Percentiles rank a stretch among this genome's conserved stretches.
Evolutionary conservation across 2,113 vertebrate species (phyloP).

Genomic region (Cyanocitta stelleri): DNA sequence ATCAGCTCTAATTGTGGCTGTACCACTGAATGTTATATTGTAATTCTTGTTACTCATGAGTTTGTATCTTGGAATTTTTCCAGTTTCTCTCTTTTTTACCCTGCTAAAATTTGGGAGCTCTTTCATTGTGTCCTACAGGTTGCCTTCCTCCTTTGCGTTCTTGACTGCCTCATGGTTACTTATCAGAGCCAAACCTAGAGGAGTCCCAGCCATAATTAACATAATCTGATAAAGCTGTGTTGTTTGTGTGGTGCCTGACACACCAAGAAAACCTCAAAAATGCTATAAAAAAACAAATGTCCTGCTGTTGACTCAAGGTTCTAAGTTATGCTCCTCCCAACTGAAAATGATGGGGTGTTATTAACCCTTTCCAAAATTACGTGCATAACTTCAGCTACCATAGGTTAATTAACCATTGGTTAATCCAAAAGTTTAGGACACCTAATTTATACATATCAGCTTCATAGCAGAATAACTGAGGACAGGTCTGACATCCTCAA

Average conservation of each 20-base stretch:
- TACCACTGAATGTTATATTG: background rate
- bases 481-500: background rate
- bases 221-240: background rate
- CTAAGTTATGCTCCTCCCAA: background rate
- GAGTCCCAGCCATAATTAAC: accelerated
- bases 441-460: background rate
- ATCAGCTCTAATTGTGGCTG: background rate
- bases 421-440: background rate
- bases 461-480: background rate
- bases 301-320: background rate
- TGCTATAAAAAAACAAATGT: background rate
- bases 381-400: background rate
- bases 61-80: background rate
- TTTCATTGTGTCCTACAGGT: background rate
- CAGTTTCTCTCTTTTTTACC: background rate
- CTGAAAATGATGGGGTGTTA: background rate
- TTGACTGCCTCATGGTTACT: background rate
- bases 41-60: background rate
- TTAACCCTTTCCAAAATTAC: background rate
- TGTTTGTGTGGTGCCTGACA: background rate
- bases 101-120: background rate
- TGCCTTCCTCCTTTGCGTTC: background rate
- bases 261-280: background rate
- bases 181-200: background rate
- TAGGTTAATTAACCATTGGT: background rate